Conservation (phyloP, 2,888 invertebrate species). For the Pandemis cinnamomeana region DNA sequence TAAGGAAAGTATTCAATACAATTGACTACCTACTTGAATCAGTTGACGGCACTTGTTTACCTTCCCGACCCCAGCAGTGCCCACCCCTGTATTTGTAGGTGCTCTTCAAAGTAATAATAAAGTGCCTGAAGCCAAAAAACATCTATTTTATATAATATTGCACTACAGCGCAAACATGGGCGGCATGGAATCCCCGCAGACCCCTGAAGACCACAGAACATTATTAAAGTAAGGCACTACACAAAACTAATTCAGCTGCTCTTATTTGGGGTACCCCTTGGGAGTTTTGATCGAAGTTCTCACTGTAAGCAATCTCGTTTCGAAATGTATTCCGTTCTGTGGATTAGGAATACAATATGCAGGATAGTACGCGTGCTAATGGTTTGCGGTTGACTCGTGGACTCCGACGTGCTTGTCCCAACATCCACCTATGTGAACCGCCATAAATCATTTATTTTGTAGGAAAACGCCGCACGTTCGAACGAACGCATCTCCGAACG, state of each 20-base stretch:
- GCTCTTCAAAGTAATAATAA: conserved; percentile 81
- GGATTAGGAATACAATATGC: conserved; percentile 57
- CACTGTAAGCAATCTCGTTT: conserved; percentile 59
- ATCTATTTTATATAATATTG: conserved; percentile 76
- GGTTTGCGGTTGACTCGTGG: conserved; percentile 54
- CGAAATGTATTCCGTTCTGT: conserved; percentile 54
- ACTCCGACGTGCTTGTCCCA: conserved; percentile 62
- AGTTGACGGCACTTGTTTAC: conserved; percentile 77
- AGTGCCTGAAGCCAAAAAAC: conserved; percentile 84
- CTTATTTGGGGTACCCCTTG: conserved; percentile 70
- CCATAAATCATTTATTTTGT: conserved; percentile 79
- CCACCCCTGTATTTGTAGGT: conserved; percentile 66
- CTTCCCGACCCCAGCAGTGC: conserved; percentile 67
- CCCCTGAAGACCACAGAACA: conserved; percentile 76
- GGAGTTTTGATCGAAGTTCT: conserved; percentile 61
- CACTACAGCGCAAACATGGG: conserved; percentile 73
- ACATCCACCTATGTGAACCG: conserved; percentile 54
- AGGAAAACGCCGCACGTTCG: conserved; percentile 61
- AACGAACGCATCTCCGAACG: conserved; percentile 61
- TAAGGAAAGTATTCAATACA: conserved; percentile 69
- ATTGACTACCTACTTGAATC: conserved; percentile 69
- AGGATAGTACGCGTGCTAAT: conserved; percentile 63
- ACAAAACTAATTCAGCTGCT: conserved; percentile 77
- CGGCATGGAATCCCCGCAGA: conserved; percentile 70
- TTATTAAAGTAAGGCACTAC: conserved; percentile 79